These are phyloP conservation scores for Zosterops japonicus DNA, from an alignment of 2,113 vertebrate species.

Conservation along the genomic window DNA sequence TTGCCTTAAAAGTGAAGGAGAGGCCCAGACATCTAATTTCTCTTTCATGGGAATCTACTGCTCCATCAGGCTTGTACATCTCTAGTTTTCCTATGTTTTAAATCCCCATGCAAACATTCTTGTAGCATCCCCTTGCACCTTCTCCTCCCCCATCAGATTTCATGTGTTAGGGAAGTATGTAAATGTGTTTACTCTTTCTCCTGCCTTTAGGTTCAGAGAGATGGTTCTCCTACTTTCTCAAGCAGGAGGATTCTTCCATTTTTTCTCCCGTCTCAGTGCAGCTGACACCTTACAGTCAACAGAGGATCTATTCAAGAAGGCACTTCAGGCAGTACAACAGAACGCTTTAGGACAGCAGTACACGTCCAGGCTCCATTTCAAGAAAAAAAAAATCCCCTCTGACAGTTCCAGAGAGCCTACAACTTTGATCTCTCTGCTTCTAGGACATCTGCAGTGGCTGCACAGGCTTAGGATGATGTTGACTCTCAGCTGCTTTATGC, in stretches of 20 bases:
- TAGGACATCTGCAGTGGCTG: background rate
- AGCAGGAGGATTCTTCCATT: background rate
- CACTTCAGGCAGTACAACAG: background rate
- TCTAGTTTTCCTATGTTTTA: background rate
- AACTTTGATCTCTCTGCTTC: background rate
- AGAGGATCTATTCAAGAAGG: background rate
- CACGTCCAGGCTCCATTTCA: background rate
- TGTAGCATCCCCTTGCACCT: background rate
- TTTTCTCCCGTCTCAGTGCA: background rate
- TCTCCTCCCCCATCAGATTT: background rate
- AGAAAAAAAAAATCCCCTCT: background rate
- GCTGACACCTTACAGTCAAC: background rate
- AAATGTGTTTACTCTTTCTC: background rate
- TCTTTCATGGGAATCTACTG: constrained; percentile 66
- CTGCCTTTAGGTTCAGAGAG: background rate
- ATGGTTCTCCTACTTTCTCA: background rate
- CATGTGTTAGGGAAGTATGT: background rate
- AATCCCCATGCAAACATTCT: background rate
- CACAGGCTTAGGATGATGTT: background rate
- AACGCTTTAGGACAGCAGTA: background rate
- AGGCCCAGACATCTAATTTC: constrained; percentile 25
- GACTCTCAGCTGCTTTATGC: background rate
- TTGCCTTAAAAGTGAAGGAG: background rate
- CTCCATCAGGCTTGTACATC: constrained; percentile 53
- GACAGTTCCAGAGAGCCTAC: background rate